Conservation (phyloP, 2,113 vertebrate species). For the Eublepharis macularius region DNA sequence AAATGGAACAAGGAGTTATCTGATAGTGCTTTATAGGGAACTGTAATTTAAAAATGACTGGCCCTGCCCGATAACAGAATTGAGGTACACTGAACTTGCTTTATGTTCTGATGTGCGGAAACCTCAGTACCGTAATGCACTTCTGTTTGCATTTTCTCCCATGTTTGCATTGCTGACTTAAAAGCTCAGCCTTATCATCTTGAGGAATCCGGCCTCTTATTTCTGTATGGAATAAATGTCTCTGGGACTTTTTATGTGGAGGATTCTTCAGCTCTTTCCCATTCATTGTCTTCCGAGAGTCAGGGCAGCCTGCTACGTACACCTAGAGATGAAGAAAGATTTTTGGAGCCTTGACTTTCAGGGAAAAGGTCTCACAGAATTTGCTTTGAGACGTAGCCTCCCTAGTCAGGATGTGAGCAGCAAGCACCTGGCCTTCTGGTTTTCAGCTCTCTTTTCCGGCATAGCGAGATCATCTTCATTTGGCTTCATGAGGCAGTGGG, state of each 20-base stretch:
- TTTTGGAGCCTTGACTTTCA: neutral
- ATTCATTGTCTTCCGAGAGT: neutral
- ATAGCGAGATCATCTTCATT: neutral
- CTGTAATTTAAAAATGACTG: slow-evolving; percentile 25
- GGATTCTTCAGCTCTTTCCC: neutral
- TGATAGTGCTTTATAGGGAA: slow-evolving; percentile 4
- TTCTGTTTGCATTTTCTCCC: neutral
- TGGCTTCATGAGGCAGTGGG: neutral
- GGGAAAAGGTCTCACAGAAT: neutral
- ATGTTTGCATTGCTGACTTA: neutral
- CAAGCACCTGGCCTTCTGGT: neutral
- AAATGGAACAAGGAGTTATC: slow-evolving; percentile 25
- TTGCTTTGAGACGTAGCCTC: neutral
- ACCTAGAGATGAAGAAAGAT: neutral
- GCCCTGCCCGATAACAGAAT: slow-evolving; percentile 8
- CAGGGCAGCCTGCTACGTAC: neutral
- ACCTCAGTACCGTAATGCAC: neutral
- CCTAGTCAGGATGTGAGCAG: neutral
- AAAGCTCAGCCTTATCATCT: neutral
- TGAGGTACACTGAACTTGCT: neutral
- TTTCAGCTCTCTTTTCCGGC: neutral
- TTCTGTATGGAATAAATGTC: neutral
- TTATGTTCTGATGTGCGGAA: neutral
- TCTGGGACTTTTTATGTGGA: neutral
- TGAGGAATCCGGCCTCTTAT: neutral